Evolutionary conservation across 2,113 vertebrate genomes (phyloP), one percentile per base, ranked within the genome.

Genomic region (Silurus meridionalis): DNA sequence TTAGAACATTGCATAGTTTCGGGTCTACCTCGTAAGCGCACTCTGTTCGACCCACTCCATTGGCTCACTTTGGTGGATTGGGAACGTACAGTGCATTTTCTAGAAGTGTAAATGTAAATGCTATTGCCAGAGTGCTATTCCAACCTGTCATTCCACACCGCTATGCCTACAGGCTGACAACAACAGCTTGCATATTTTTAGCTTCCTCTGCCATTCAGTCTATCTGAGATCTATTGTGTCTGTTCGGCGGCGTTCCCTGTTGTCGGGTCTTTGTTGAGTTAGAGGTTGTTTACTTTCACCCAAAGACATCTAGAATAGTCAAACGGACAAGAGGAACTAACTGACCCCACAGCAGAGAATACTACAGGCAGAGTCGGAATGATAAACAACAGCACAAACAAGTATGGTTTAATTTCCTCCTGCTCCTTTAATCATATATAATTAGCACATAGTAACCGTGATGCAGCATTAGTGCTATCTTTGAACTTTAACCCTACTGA

Each of bases 291-390:
- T 92, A 74, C 85, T 90, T 79, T 85, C 88, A 89, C 89, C 93
- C 92, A 94, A 95, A 95, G 94, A 94, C 90, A 93, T 95, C 93
- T 90, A 94, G 94, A 95, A 95, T 88, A 91, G 93, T 94, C 94
- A 89, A 90, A 71, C 67, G 89, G 91, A 89, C 89, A 67, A 88
- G 91, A 88, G 89, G 88, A 91, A 91, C 88, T 85, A 87, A 90
- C n/a, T 3, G 69, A 83, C 72, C 71, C 80, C 79, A 71, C 46
- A 86, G 77, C 78, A 89, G 75, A 81, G 67, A 46, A 82, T 58
- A 75, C 77, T 28, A 75, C 48, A 52, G 57, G 55, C 37, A 84
- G 61, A 50, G 15, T 50, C 37, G 28, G 57, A 53, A 80, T 79
- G 71, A 52, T 61, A 71, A 85, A 88, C 71, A 88, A 82, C 58